Conservation (phyloP, 1,140 invertebrate genomes). For the Leptinotarsa lineolata region DNA sequence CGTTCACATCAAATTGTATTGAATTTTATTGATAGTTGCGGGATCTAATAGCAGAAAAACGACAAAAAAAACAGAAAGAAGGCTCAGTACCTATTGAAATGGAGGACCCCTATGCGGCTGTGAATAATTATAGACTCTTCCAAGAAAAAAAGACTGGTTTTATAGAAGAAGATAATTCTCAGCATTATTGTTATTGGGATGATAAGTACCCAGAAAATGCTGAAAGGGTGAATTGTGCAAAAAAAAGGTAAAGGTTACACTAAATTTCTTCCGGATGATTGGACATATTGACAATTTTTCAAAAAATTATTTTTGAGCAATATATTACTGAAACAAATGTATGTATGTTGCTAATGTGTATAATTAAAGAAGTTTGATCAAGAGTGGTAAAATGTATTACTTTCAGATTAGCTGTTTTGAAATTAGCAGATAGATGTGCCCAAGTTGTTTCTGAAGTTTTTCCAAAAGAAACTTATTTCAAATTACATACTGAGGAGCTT, state of each 20-base stretch:
- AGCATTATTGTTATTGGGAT: conserved; percentile 27
- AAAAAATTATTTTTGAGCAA: neutral
- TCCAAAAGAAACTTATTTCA: conserved; percentile 15
- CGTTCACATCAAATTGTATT: no score
- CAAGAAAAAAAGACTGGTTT: conserved; percentile 19
- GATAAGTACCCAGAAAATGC: conserved; percentile 23
- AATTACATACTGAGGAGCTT: conserved; percentile 13
- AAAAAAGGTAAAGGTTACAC: conserved; percentile 16
- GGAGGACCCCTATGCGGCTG: conserved; percentile 16
- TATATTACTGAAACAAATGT: neutral
- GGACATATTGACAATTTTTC: neutral
- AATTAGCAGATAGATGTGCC: conserved; percentile 24
- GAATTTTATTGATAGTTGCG: no score
- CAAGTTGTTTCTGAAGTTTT: neutral
- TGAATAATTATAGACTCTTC: conserved; percentile 14
- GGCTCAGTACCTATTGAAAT: neutral
- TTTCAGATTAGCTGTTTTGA: conserved; percentile 18
- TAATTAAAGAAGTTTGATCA: no score
- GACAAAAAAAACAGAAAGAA: no score
- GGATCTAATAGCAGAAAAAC: no score
- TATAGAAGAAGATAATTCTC: conserved; percentile 15
- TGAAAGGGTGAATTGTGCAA: conserved; percentile 10
- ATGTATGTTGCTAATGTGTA: no score
- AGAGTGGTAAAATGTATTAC: no score
- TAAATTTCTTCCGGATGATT: no score